These are phyloP conservation scores for Seriola quinqueradiata DNA, from an alignment of 2,113 vertebrate genomes.

Conservation along the genomic window DNA sequence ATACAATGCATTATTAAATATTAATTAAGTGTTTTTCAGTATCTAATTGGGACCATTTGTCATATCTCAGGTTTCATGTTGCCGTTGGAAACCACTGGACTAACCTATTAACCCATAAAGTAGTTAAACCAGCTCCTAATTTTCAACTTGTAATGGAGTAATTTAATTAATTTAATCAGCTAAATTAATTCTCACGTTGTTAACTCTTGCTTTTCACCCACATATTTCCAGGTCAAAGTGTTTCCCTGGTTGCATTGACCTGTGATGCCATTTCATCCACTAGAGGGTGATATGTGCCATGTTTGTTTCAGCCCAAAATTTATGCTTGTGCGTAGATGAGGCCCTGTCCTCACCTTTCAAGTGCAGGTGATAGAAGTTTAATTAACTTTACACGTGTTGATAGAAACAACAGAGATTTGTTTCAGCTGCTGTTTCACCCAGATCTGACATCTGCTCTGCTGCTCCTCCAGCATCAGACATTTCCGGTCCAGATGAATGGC, in stretches of 20 bases:
- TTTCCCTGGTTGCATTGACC: neutral
- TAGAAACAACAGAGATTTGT: neutral
- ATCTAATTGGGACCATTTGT: too few relatives aligned
- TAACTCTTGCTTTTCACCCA: too few relatives aligned
- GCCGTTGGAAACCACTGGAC: too few relatives aligned
- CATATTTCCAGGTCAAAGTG: neutral
- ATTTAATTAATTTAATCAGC: too few relatives aligned
- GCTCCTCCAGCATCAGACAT: neutral
- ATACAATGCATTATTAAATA: too few relatives aligned
- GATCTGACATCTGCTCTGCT: slow-evolving; percentile 6
- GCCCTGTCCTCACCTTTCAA: neutral
- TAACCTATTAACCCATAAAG: too few relatives aligned
- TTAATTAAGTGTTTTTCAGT: too few relatives aligned
- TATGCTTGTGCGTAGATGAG: neutral
- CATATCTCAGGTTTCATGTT: too few relatives aligned
- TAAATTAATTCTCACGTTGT: neutral
- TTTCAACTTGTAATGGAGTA: too few relatives aligned
- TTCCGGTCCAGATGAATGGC: neutral
- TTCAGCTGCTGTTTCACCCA: neutral
- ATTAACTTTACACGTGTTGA: neutral
- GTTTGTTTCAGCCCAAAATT: neutral
- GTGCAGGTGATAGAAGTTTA: neutral
- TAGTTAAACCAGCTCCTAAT: too few relatives aligned
- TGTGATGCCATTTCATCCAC: neutral
- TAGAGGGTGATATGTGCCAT: slow-evolving; percentile 14